Base-by-base conservation (phyloP, 2,797 vertebrate species). In the Streptopelia turtur region DNA sequence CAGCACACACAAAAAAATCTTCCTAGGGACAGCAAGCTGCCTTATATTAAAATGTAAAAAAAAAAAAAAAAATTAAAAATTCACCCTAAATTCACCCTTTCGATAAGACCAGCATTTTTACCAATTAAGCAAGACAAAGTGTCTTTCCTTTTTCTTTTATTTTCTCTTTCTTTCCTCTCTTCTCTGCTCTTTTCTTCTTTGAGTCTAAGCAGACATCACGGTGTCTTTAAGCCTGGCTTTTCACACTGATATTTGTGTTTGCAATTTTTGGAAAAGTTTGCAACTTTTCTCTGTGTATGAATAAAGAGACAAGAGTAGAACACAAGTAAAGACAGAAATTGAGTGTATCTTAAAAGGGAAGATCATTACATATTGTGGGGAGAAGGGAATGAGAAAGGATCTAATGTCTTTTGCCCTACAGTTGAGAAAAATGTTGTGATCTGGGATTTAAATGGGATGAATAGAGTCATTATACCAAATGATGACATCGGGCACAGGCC, bases 381-480 rank as follows among this genome's bases (percentile, higher is more conserved):
- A 74, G 43, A 49, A 60, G 9, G 53, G 45, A 80, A 59, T 56
- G n/a, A 91, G 50, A 39, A 63, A 77, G 22, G 39, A 10, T 20
- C n/a, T 79, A 33, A 50, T 64, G 15, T 68, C 75, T 93, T 71
- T 69, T 55, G 39, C 24, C 22, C 10, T 25, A 17, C 31, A 74
- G 21, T 79, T 69, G 49, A 94, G 60, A 78, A 95, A 92, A 94
- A 81, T 16, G 8, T 45, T 91, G 59, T 85, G 64, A 72, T 92
- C 75, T 55, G 52, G 43, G 35, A 35, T 52, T 74, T 78, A 94
- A 93, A 92, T n/a, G 55, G 69, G 35, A 85, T 89, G 77, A 94
- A 90, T 59, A n/a, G 66, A 93, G 63, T 72, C 91, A 75, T 93
- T 96, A 74, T 92, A 55, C 24, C 60, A 55, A 88, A 84, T 50